These are phyloP conservation scores for Drosophila setosimentum DNA, from an alignment of 2,888 invertebrate species.

Conservation along the genomic window DNA sequence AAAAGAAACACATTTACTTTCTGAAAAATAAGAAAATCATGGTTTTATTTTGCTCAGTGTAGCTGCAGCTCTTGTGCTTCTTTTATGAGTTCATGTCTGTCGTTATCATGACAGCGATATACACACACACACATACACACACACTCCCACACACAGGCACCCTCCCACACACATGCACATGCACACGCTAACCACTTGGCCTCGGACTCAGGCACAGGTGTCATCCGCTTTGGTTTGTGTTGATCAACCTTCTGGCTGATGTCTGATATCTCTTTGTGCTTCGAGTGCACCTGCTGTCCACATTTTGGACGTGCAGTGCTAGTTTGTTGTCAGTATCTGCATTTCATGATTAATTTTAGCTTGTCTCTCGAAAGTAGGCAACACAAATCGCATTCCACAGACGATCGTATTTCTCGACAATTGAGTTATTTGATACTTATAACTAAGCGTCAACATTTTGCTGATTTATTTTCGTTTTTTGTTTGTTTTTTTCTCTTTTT, in stretches of 20 bases:
- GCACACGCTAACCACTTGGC: not conserved
- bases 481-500: conserved; percentile 53
- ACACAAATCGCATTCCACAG: not conserved
- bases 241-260: conserved; percentile 15
- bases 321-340: conserved; percentile 8
- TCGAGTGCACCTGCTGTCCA: conserved; percentile 47
- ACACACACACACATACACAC: conserved; percentile 5
- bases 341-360: not conserved
- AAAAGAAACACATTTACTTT: not conserved
- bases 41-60: not conserved
- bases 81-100: conserved; percentile 43
- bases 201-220: conserved; percentile 61
- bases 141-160: not conserved
- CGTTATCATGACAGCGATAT: conserved; percentile 70
- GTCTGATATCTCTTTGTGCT: conserved; percentile 24
- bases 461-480: conserved; percentile 65
- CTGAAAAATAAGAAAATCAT: too few relatives aligned
- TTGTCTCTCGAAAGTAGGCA: conserved; percentile 33
- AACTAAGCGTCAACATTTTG: conserved; percentile 56
- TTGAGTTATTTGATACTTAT: conserved; percentile 40
- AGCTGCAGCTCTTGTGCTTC: conserved; percentile 17
- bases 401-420: conserved; percentile 39
- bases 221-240: conserved; percentile 68
- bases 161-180: conserved; percentile 1
- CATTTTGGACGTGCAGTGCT: not conserved